Evolutionary conservation across 1,140 invertebrate genomes (phyloP).

Genomic region (Bilobella aurantiaca): DNA sequence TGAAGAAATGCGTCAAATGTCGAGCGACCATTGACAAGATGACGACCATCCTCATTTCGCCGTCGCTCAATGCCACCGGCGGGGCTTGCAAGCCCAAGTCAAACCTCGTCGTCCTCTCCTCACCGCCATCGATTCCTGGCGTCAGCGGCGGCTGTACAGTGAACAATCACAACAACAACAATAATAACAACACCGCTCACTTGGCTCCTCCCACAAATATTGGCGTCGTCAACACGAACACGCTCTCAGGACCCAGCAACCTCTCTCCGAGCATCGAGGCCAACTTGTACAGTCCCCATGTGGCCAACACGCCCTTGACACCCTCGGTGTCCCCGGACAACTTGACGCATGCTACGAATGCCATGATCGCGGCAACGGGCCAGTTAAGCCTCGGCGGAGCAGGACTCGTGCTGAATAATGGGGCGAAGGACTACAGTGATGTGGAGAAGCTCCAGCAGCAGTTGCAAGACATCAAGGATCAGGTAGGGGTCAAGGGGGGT

Average conservation of each 20-base stretch:
- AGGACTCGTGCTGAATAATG: constrained; percentile 67
- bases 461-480: constrained; percentile 92
- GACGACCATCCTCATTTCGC: constrained; percentile 58
- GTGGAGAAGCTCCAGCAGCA: constrained; percentile 92
- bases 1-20: constrained; percentile 95
- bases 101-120: constrained; percentile 29
- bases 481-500: constrained; percentile 49
- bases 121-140: constrained; percentile 30
- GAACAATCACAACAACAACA: constrained; percentile 35
- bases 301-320: constrained; percentile 7
- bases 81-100: constrained; percentile 24
- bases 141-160: constrained; percentile 35
- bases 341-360: constrained; percentile 29
- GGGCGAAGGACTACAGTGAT: constrained; percentile 63
- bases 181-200: constrained; percentile 20
- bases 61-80: constrained; percentile 39
- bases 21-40: constrained; percentile 73
- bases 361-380: constrained; percentile 9
- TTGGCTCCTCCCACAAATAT: constrained; percentile 10
- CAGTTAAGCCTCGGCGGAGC: neutral
- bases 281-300: constrained; percentile 25
- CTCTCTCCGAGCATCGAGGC: constrained; percentile 32
- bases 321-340: constrained; percentile 28
- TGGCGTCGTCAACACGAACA: constrained; percentile 11
- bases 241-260: constrained; percentile 14